phyloP scores from a whole-genome alignment of 2,888 invertebrate species.

The Apotomis capreana region DNA sequence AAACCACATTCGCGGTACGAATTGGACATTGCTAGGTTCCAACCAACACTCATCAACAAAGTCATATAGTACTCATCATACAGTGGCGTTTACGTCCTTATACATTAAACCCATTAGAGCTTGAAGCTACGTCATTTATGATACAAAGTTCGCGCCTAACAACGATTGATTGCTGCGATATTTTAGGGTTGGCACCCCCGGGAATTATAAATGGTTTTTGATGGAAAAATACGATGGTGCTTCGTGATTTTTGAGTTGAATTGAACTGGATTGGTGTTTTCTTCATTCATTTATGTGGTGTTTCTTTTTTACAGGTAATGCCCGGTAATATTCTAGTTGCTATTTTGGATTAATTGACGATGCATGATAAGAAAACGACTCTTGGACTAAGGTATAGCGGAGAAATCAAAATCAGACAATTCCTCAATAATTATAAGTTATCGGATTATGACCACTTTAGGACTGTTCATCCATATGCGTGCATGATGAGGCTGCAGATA shows the following conservation, averaged over 20 bases:
- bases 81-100: background rate
- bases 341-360: background rate
- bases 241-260: conserved; percentile 18
- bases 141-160: conserved; percentile 34
- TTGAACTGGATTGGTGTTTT: background rate
- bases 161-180: conserved; percentile 34
- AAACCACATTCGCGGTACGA: conserved; percentile 26
- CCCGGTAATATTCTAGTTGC: background rate
- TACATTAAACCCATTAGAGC: conserved; percentile 14
- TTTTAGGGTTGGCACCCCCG: conserved; percentile 20
- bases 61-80: background rate
- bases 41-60: background rate
- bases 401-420: too few species aligned
- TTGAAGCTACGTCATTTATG: conserved; percentile 27
- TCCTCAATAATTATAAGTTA: too few species aligned
- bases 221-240: conserved; percentile 21
- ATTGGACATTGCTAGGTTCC: conserved; percentile 24
- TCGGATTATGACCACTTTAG: too few species aligned
- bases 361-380: background rate
- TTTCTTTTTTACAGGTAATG: conserved; percentile 15
- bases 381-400: too few species aligned
- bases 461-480: too few species aligned
- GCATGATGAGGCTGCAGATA: too few species aligned
- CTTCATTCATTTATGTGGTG: background rate
- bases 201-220: conserved; percentile 22